Base-by-base conservation (phyloP, 2,113 vertebrate genomes). In the Pluvianellus socialis region DNA sequence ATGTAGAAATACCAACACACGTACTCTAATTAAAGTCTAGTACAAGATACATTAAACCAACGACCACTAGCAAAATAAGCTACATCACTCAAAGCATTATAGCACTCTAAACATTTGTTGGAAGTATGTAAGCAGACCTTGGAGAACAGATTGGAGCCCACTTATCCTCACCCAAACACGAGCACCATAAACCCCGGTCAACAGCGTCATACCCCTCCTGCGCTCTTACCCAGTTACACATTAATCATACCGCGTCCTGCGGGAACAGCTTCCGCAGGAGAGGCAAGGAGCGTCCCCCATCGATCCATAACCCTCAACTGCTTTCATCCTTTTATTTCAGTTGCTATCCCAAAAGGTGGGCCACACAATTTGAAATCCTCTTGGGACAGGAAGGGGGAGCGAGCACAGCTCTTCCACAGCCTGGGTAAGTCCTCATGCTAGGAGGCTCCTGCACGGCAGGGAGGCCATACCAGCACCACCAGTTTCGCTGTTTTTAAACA, bases 331-430 rank as follows among this genome's bases (percentile, higher is more conserved):
- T 35, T 42, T 16, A 5, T 2, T 24, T 4, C 7, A 9, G 21
- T 45, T 17, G 0, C 42, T 26, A 1, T 4, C 19, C 50, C 4
- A 1, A 10, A 9, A 9, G 10, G 19, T 2, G 7, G 38, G 12
- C 24, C 38, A 19, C 0, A 20, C 0, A 2, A 68, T 22, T 11
- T 28, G 44, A 76, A 90, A 88, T 17, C 42, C 32, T 67, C 27
- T 7, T 2, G 40, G 40, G 59, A 18, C 28, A 52, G n/a, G 30
- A 20, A 50, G 47, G 1, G 21, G 63, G 58, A 38, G 24, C 2
- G 9, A 58, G 74, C 44, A 15, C 24, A 26, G n/a, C 23, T 27
- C 45, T 56, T 14, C 23, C 33, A 20, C 26, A 13, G 52, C 44
- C 28, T 13, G 28, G 23, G 28, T 6, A 26, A n/a, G 12, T 27